Evolutionary conservation across 2,797 vertebrate genomes (phyloP), one percentile per base, ranked within the genome.

Genomic region (Dromococcyx pavoninus): DNA sequence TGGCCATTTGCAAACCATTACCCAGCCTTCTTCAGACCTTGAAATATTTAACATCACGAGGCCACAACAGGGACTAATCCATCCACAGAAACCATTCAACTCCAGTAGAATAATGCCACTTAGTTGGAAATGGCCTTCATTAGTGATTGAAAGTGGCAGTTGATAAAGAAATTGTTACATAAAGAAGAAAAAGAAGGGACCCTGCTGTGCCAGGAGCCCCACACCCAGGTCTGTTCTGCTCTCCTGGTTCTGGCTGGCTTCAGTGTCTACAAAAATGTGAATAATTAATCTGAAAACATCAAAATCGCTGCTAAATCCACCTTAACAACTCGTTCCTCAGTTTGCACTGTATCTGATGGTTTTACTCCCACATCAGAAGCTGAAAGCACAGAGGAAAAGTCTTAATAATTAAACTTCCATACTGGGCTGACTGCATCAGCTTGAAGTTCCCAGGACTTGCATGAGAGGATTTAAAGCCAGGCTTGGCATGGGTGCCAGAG

Each of bases 1-100:
- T 85, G 95, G 94, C 6, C 35, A 91, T 82, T 85, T 83, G 70
- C 80, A 94, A 57, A 57, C 56, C 79, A 35, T 86, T 89, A 95
- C 57, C 79, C 14, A 14, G 74, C 2, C 3, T 71, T 79, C 89
- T 79, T 44, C 22, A 22, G 84, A 75, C 54, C 56, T 39, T 32
- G 79, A 83, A 70, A 84, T 72, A 48, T 4, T 37, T 60, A 84
- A 86, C n/a, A 7, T 44, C 67, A 27, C 6, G 41, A 83, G 25
- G 43, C 24, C 21, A 33, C 77, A 78, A 72, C 11, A 78, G 17
- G 54, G 44, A 35, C 32, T 67, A 85, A 75, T 51, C 51, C 81
- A 46, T 32, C 9, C 28, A 65, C 3, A 71, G 71, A 76, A 83
- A 41, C 41, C 9, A 3, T 32, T 87, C 41, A 58, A 91, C 24